A percentile compares a stretch with the other conserved stretches of the same genome.
phyloP scores from a whole-genome alignment of 2,113 vertebrate genomes.

The Calypte anna region DNA sequence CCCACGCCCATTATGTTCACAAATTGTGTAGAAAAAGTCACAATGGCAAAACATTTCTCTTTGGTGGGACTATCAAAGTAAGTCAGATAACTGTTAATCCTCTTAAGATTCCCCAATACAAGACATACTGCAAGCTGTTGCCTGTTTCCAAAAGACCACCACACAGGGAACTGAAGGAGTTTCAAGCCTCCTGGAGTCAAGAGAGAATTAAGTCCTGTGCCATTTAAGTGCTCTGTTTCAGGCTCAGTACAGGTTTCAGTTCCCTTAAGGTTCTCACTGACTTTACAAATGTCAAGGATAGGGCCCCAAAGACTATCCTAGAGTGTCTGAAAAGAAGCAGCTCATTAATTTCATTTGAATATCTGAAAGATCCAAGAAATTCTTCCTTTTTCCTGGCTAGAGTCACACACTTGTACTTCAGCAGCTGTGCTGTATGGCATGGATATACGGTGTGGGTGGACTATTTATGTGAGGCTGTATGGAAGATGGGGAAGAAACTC shows the following conservation, averaged over 20 bases:
- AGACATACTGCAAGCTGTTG: not conserved
- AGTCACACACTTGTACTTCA: not conserved
- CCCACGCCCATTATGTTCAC: not conserved
- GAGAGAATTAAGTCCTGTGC: not conserved
- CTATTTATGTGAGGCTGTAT: not conserved
- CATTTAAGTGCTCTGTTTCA: not conserved
- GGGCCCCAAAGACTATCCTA: not conserved
- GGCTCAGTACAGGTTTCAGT: not conserved
- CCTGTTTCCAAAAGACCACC: not conserved
- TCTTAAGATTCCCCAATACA: not conserved
- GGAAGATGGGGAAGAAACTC: not conserved
- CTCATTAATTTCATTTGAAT: not conserved
- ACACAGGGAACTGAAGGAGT: not conserved
- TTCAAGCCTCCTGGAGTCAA: not conserved
- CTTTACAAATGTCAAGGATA: not conserved
- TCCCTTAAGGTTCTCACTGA: not conserved
- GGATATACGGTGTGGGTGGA: not conserved
- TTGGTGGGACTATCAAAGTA: not conserved
- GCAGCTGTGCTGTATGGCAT: rapidly evolving
- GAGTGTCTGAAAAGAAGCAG: not conserved
- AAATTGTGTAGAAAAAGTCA: not conserved
- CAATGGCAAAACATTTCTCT: not conserved
- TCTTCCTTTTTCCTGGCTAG: not conserved
- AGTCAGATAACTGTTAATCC: not conserved
- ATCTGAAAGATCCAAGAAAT: not conserved